These are phyloP conservation scores for Lasiurus cinereus DNA, from an alignment of 2,113 vertebrate genomes.

Conservation along the genomic window DNA sequence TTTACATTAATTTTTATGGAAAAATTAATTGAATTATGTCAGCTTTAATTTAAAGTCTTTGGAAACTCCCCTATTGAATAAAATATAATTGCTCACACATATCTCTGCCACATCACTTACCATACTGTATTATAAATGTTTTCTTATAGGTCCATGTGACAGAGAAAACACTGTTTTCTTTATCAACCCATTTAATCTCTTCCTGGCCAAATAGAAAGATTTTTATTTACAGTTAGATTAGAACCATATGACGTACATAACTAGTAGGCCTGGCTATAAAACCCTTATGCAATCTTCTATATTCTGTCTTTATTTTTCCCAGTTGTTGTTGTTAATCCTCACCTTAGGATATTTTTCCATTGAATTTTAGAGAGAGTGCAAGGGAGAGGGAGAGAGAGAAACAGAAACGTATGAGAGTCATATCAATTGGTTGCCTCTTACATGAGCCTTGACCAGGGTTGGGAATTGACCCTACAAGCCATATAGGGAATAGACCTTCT, in stretches of 20 bases:
- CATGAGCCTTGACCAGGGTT: no score
- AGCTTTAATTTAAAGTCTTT: slow-evolving; percentile 14
- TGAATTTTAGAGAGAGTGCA: no score
- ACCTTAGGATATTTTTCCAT: no score
- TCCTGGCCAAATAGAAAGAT: not conserved
- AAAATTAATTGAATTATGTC: not conserved
- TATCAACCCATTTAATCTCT: not conserved
- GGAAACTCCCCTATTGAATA: not conserved
- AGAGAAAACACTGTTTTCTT: not conserved
- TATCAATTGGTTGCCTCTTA: no score
- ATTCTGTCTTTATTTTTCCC: not conserved
- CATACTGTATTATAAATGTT: not conserved
- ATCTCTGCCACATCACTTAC: not conserved
- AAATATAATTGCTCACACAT: not conserved
- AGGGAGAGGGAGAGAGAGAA: no score
- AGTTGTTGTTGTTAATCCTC: not conserved
- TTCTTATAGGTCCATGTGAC: not conserved
- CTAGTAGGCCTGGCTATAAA: not conserved
- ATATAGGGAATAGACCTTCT: no score
- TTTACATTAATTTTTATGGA: not conserved
- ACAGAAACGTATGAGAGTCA: no score
- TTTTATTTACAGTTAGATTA: not conserved
- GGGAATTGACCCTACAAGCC: no score
- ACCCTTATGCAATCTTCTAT: not conserved
- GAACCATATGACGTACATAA: not conserved